These are phyloP conservation scores for Melitaea cinxia DNA, from an alignment of 1,140 invertebrate species.

Conservation along the genomic window DNA sequence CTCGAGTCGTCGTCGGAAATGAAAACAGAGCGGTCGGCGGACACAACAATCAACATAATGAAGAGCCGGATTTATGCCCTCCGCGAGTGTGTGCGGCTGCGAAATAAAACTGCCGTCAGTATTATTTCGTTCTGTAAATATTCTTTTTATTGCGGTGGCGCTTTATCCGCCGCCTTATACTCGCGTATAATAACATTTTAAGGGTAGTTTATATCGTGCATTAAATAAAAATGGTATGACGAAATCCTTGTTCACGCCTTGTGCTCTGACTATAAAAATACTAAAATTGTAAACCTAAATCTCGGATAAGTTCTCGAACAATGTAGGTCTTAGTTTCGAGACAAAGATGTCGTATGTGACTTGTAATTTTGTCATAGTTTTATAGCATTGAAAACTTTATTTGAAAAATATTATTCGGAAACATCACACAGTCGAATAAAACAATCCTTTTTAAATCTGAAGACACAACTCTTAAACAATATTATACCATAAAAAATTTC, in stretches of 20 bases:
- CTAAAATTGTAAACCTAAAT: neutral
- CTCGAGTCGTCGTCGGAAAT: slow-evolving; percentile 6
- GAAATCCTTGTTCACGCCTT: neutral
- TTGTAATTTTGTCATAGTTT: too few relatives aligned
- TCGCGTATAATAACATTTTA: slow-evolving; percentile 5
- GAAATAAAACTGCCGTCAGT: slow-evolving; percentile 10
- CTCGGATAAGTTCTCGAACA: neutral
- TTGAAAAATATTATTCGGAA: too few relatives aligned
- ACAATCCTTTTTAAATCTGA: too few relatives aligned
- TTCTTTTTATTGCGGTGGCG: slow-evolving; percentile 10
- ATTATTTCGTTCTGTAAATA: slow-evolving; percentile 18
- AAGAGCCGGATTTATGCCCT: slow-evolving; percentile 13
- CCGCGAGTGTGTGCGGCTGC: neutral
- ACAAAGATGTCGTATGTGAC: neutral
- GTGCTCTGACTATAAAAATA: neutral
- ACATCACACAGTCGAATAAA: too few relatives aligned
- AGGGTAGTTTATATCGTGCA: neutral
- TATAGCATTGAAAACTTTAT: too few relatives aligned
- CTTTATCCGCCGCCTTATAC: slow-evolving; percentile 9
- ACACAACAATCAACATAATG: slow-evolving; percentile 19
- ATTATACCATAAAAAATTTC: neutral
- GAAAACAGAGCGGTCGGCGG: slow-evolving; percentile 15
- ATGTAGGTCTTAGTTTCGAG: too few relatives aligned
- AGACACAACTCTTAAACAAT: neutral
- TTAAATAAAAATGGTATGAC: neutral